These are phyloP conservation scores for Gonioctena quinquepunctata DNA, from an alignment of 1,140 invertebrate species.

Conservation along the genomic window DNA sequence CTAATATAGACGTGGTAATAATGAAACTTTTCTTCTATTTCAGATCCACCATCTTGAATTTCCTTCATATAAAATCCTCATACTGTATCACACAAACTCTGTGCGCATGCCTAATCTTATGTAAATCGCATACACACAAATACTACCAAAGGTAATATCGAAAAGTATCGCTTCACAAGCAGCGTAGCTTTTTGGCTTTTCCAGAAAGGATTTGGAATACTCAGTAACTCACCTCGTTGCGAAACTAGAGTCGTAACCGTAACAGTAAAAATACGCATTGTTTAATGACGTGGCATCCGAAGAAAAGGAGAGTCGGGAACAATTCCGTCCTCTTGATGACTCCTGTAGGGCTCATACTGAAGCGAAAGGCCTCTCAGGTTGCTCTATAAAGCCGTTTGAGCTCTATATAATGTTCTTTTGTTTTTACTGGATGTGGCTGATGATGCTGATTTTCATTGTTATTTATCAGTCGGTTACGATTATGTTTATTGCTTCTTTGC, in stretches of 20 bases:
- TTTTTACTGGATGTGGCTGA: not conserved
- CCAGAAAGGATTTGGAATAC: conserved; percentile 32
- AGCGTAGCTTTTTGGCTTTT: conserved; percentile 8
- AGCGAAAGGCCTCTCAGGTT: conserved; percentile 15
- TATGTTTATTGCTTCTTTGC: not conserved
- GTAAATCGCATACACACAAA: no score
- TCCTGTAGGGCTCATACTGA: conserved; percentile 27
- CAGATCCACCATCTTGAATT: no score
- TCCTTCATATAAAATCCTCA: no score
- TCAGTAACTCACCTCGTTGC: conserved; percentile 37
- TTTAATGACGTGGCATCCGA: conserved; percentile 40
- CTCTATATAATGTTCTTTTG: conserved; percentile 17
- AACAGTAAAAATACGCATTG: conserved; percentile 41
- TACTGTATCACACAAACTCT: no score
- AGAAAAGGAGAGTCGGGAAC: conserved; percentile 30
- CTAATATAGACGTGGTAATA: no score
- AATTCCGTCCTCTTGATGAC: conserved; percentile 27
- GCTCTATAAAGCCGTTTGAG: conserved; percentile 23
- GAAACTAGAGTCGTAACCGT: conserved; percentile 30
- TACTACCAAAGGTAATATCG: no score
- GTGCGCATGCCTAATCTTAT: no score
- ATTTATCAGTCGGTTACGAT: not conserved
- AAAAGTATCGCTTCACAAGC: no score
- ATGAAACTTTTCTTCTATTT: no score
- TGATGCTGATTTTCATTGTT: not conserved